Evolutionary conservation across 1,140 invertebrate genomes (phyloP).

Genomic region (Eumeta japonica): DNA sequence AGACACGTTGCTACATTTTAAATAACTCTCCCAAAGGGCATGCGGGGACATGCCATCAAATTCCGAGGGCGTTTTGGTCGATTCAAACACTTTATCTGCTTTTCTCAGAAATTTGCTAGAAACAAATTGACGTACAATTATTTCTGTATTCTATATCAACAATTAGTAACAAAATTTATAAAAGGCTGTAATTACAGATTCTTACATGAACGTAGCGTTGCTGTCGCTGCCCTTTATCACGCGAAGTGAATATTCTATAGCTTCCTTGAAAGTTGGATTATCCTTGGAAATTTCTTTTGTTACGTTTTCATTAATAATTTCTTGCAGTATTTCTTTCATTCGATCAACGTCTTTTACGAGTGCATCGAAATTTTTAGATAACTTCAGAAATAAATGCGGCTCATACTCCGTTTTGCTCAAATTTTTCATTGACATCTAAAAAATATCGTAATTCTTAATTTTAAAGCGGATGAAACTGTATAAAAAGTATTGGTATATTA

Average conservation of each 20-base stretch:
- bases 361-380: slow-evolving; percentile 32
- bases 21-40: slow-evolving; percentile 23
- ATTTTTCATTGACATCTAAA: too few species aligned
- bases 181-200: too few species aligned
- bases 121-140: slow-evolving; percentile 6
- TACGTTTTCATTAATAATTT: slow-evolving; percentile 13
- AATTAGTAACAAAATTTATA: too few species aligned
- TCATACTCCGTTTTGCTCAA: slow-evolving; percentile 25
- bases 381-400: slow-evolving; percentile 32
- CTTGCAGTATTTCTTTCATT: slow-evolving; percentile 19
- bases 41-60: slow-evolving; percentile 15
- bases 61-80: slow-evolving; percentile 19
- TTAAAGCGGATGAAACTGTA: too few species aligned
- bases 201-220: slow-evolving; percentile 50
- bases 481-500: too few species aligned
- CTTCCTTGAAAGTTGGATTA: slow-evolving; percentile 17
- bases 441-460: too few species aligned
- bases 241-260: slow-evolving; percentile 30
- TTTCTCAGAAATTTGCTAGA: slow-evolving; percentile 34
- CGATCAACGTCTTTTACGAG: slow-evolving; percentile 27
- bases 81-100: slow-evolving; percentile 28
- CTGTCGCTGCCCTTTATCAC: slow-evolving; percentile 47
- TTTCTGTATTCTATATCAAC: too few species aligned
- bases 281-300: slow-evolving; percentile 9
- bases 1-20: slow-evolving; percentile 18